Base-by-base conservation (phyloP, 2,797 vertebrate genomes). In the Molossus alvarezi region DNA sequence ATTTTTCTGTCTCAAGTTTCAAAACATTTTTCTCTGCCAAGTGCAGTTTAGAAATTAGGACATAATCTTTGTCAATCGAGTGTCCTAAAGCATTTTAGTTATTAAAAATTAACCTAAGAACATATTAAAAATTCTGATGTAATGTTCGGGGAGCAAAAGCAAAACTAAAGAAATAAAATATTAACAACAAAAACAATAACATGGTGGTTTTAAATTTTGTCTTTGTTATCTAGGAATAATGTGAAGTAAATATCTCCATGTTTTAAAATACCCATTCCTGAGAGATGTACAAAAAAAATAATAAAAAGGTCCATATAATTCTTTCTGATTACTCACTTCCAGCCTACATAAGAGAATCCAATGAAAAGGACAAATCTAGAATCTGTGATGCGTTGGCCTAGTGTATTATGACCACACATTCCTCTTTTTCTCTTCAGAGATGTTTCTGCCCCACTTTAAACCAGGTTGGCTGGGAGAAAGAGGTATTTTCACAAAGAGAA, bases 11-110 rank as follows among this genome's bases (percentile, higher is more conserved):
- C 33, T 73, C 18, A 72, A 67, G 15, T 67, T 89, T 77, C 3
- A 77, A 79, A 94, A 48, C 9, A 14, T 57, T 71, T 81, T 91
- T 88, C n/a, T 65, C 25, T 87, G 21, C 51, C 69, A 33, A 88
- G 3, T 88, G 27, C 5, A 58, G 48, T 88, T 86, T 65, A 73
- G 27, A 88, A 93, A 82, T 77, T 69, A 37, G n/a, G 25, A 60
- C 12, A 91, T 27, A 89, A 64, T 58, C 25, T 10, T 51, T 41
- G 72, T 75, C 27, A 81, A 29, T 37, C 11, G 60, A 80, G 3
- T 62, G 23, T 88, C 84, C 69, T 55, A 65, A 82, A n/a, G 45
- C 13, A 45, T 65, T 92, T 79, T 51, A 45, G 0, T 77, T 80
- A 45, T 10, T 60, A 23, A 41, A 88, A 45, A 11, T 77, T 15